Base-by-base conservation (phyloP, 1,140 invertebrate species). In the Drosophila melanogaster region DNA sequence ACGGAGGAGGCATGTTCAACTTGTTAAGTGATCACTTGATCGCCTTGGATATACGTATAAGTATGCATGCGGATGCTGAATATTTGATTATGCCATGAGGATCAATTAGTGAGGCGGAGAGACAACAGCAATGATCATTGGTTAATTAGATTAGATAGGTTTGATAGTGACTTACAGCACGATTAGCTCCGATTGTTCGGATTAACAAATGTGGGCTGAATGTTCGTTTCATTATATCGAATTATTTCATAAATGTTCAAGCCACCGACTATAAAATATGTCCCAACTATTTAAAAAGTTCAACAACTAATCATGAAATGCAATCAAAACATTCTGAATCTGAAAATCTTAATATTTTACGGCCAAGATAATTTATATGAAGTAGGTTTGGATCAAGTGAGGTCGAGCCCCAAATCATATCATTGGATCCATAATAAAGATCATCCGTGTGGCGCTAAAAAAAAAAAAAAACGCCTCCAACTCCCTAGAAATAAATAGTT, bases 11-110 rank as follows among this genome's bases (percentile, higher is more conserved):
- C 26, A 30, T 14, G 26, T 30, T 17, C 22, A 26, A 69, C 66
- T 69, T 56, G 49, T 62, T 62, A 62, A 49, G 43, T 54, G 57
- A 61, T 62, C 53, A 58, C 66, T 70, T 70, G 54, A 61, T 61
- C 44, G 7, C 62, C 14, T 43, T 41, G 53, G 26, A 41, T 61
- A 30, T 11, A 17, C 7, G 7, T 2, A 30, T 8, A 30, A 30
- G 30, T 19, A 33, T 30, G 26, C 26, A 35, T 51, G 69, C 66
- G 67, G 54, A 72, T 71, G 54, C 35, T 40, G 66, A 17, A 69
- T 33, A 70, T 70, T 70, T 69, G 66, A 70, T 70, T 70, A 70
- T 53, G 38, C 17, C 26, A 43, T 44, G 67, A 35, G 55, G 26
- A 70, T 70, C 66, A 67, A 67, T 67, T 67, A 51, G 37, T 67